Conservation (phyloP, 1,140 invertebrate genomes). For the Vanessa atalanta region DNA sequence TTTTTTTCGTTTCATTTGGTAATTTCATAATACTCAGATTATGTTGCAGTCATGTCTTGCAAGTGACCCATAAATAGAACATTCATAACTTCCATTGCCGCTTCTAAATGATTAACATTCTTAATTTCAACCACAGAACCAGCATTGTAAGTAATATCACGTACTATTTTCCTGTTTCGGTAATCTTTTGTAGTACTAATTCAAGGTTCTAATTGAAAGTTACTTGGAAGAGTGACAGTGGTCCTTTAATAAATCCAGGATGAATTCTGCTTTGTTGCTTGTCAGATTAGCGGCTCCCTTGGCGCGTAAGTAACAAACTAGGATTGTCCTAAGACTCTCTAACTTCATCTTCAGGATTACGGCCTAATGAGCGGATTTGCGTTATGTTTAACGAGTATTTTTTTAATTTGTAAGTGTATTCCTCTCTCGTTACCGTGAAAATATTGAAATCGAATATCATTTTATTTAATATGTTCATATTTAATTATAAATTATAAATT, state of each 20-base stretch:
- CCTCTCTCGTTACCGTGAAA: not conserved
- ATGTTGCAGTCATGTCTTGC: too few relatives aligned
- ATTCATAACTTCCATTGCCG: too few relatives aligned
- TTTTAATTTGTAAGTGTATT: not conserved
- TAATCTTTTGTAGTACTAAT: conserved; percentile 34
- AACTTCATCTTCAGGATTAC: conserved; percentile 38
- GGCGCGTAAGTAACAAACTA: conserved; percentile 63
- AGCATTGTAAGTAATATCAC: conserved; percentile 13
- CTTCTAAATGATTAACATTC: too few relatives aligned
- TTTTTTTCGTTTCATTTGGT: too few relatives aligned
- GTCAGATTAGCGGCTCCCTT: conserved; percentile 71
- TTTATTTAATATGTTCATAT: too few relatives aligned
- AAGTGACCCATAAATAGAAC: too few relatives aligned
- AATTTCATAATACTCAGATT: too few relatives aligned
- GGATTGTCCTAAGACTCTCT: conserved; percentile 60
- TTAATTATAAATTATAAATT: too few relatives aligned
- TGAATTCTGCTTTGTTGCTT: conserved; percentile 64
- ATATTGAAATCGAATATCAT: not conserved
- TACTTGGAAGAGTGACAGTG: conserved; percentile 66
- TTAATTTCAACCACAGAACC: not conserved
- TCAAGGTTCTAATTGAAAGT: conserved; percentile 66
- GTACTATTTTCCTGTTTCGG: not conserved
- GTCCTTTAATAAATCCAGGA: conserved; percentile 65
- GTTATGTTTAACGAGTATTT: not conserved
- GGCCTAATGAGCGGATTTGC: conserved; percentile 39